These are phyloP conservation scores for Crenuchus spilurus DNA, from an alignment of 2,797 vertebrate genomes.

Conservation along the genomic window DNA sequence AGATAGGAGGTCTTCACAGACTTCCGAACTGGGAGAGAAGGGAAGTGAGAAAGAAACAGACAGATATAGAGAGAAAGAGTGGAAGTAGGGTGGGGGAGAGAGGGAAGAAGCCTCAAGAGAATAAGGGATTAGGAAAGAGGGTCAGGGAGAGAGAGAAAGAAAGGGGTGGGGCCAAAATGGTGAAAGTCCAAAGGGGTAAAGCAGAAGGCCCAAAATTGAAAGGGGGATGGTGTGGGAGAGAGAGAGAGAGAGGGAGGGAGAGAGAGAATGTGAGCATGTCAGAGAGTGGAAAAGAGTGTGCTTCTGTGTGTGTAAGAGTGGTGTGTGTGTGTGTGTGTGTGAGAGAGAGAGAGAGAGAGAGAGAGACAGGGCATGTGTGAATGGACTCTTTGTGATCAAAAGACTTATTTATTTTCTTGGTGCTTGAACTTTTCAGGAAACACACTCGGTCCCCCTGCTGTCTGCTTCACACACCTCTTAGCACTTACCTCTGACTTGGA, in stretches of 20 bases:
- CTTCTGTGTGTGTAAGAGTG: slow-evolving; percentile 45
- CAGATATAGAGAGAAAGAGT: slow-evolving; percentile 14
- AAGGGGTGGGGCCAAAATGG: slow-evolving; percentile 45
- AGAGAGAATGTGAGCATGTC: slow-evolving; percentile 44
- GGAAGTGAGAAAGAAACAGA: not conserved
- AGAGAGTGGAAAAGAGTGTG: slow-evolving; percentile 30
- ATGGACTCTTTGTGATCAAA: slow-evolving; percentile 84
- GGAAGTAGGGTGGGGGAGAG: slow-evolving; percentile 51
- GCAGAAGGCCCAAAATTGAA: slow-evolving; percentile 38
- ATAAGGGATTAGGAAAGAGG: slow-evolving; percentile 51
- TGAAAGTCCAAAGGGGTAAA: slow-evolving; percentile 54
- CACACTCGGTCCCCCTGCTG: slow-evolving; percentile 70
- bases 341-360: slow-evolving; percentile 42
- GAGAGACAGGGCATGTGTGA: slow-evolving; percentile 64
- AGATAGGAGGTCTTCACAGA: slow-evolving; percentile 22
- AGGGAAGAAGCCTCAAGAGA: slow-evolving; percentile 56
- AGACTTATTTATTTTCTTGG: slow-evolving; percentile 83
- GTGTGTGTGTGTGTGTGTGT: slow-evolving; percentile 45
- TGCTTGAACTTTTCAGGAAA: slow-evolving; percentile 79
- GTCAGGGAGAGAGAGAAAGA: slow-evolving; percentile 40
- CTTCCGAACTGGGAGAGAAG: slow-evolving; percentile 14
- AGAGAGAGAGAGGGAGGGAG: slow-evolving; percentile 46
- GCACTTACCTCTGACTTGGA: slow-evolving; percentile 41
- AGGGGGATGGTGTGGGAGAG: slow-evolving; percentile 30
- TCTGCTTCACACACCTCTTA: slow-evolving; percentile 52